Conservation (phyloP, 92 coral and sea anemone genomes). For the Phenganax marumi region DNA sequence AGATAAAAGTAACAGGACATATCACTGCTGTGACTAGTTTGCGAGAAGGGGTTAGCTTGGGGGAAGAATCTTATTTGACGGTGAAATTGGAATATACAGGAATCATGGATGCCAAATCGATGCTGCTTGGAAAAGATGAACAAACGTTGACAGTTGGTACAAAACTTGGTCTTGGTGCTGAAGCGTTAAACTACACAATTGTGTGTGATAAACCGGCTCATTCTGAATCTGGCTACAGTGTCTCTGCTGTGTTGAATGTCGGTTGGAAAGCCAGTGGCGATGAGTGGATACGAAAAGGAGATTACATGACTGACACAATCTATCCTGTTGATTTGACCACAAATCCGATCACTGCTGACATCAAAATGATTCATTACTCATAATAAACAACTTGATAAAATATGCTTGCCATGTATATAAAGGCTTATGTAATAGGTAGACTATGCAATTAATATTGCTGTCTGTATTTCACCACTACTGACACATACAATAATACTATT, state of each 20-base stretch:
- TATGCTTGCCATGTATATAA: background rate
- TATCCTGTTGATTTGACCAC: constrained; percentile 53
- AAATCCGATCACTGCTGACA: constrained; percentile 57
- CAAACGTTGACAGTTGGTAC: constrained; percentile 61
- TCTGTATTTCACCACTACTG: too few relatives aligned
- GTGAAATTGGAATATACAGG: constrained; percentile 74
- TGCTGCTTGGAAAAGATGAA: constrained; percentile 56
- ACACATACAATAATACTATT: too few relatives aligned
- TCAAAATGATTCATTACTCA: constrained; percentile 63
- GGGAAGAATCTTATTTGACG: constrained; percentile 55
- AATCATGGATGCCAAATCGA: constrained; percentile 61
- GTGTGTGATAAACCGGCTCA: constrained; percentile 61
- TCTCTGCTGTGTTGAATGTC: constrained; percentile 83
- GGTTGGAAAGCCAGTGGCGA: constrained; percentile 72
- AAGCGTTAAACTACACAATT: constrained; percentile 67
- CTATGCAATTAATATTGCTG: too few relatives aligned
- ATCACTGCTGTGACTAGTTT: constrained; percentile 13
- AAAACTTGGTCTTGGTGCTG: constrained; percentile 46
- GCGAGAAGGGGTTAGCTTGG: constrained; percentile 18
- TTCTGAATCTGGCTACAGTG: constrained; percentile 45
- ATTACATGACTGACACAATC: constrained; percentile 66
- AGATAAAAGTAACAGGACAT: constrained; percentile 34
- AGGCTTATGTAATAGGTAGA: background rate
- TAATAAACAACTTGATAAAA: background rate
- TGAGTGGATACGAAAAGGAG: constrained; percentile 70